phyloP scores from a whole-genome alignment of 2,113 vertebrate genomes.

The Heptranchias perlo region DNA sequence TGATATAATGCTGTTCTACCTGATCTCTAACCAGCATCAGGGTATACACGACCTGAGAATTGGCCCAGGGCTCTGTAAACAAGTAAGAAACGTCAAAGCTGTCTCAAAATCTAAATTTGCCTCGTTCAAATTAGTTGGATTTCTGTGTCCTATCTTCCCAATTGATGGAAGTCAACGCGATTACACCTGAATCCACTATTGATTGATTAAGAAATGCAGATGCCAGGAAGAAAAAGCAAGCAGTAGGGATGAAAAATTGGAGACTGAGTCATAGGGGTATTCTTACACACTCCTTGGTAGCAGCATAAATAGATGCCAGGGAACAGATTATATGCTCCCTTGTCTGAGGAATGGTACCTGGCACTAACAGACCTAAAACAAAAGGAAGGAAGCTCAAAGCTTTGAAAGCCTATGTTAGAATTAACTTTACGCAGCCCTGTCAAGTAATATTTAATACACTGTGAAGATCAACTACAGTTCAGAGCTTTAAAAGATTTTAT shows the following conservation, averaged over 20 bases:
- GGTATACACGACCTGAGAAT: background rate
- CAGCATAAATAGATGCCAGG: background rate
- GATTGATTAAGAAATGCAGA: background rate
- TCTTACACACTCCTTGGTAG: background rate
- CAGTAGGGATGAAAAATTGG: background rate
- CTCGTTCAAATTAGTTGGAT: background rate
- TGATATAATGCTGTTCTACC: background rate
- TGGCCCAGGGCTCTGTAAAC: background rate
- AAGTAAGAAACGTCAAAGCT: background rate
- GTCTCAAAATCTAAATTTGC: background rate
- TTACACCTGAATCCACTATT: background rate
- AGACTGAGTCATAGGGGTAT: background rate
- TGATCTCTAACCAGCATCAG: background rate
- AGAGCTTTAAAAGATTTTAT: background rate
- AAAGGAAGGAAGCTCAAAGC: background rate
- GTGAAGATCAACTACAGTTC: background rate
- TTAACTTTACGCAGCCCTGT: background rate
- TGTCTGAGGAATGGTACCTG: background rate
- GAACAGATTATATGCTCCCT: background rate
- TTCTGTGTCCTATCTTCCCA: background rate
- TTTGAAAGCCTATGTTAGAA: background rate
- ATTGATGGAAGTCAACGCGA: background rate
- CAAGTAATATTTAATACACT: background rate
- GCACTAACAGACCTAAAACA: background rate
- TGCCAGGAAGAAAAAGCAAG: background rate